phyloP scores from a whole-genome alignment of 2,113 vertebrate genomes.

The Drymodes brunneopygia region DNA sequence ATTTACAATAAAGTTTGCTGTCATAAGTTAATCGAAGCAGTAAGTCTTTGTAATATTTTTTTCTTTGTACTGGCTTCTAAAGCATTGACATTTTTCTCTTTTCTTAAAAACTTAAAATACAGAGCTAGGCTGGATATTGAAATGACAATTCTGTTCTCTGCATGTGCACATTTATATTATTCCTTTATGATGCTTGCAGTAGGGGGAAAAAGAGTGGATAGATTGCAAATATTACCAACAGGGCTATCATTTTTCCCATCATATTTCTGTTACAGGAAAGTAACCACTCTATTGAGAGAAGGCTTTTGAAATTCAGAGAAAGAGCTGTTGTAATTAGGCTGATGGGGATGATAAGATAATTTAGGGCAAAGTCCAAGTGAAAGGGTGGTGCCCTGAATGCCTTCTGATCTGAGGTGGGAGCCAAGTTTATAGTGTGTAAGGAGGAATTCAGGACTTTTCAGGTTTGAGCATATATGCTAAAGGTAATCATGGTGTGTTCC shows the following conservation, averaged over 20 bases:
- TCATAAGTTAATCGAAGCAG: background rate
- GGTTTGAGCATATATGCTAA: background rate
- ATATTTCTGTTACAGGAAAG: background rate
- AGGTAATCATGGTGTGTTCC: background rate
- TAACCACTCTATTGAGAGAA: background rate
- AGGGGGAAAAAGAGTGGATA: background rate
- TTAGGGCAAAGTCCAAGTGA: background rate
- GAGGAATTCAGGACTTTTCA: background rate
- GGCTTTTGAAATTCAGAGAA: background rate
- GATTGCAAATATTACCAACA: background rate
- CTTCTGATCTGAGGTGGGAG: background rate
- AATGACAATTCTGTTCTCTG: background rate
- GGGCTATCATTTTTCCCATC: rapidly evolving
- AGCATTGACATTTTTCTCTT: background rate
- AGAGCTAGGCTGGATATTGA: background rate
- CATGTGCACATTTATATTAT: background rate
- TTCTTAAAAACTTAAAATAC: background rate
- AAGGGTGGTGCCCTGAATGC: background rate
- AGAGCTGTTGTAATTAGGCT: background rate
- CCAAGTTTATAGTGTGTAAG: background rate
- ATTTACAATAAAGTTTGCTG: background rate
- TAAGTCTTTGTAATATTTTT: background rate
- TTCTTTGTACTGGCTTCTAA: background rate
- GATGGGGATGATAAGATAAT: background rate
- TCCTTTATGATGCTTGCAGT: background rate